A percentile compares a stretch with the other conserved stretches of the same genome.
phyloP scores from a whole-genome alignment of 2,113 vertebrate species.

The Anseranas semipalmata region DNA sequence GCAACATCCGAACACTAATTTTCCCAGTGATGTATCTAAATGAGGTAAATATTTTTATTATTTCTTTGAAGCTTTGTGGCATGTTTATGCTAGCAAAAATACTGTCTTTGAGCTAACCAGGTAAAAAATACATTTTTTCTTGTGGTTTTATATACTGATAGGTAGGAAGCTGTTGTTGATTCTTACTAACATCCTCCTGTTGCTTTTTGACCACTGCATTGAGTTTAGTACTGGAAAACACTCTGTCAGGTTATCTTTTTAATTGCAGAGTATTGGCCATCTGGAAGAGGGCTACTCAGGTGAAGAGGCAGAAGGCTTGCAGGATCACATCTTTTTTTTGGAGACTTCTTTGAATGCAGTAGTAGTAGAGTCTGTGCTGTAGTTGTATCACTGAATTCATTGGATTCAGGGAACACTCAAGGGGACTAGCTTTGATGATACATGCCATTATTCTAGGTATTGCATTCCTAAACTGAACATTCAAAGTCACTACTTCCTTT shows the following conservation, averaged over 20 bases:
- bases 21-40: slow-evolving; percentile 93
- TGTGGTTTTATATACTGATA: not conserved
- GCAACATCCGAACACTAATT: slow-evolving; percentile 81
- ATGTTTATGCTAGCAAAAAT: not conserved
- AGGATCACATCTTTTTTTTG: not conserved
- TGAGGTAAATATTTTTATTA: slow-evolving; percentile 79
- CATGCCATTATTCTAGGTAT: not conserved
- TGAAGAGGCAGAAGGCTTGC: not conserved
- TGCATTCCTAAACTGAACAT: not conserved
- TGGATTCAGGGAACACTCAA: not conserved
- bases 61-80: not conserved
- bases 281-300: not conserved
- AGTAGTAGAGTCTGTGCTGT: not conserved
- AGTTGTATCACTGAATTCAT: not conserved
- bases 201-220: not conserved
- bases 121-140: not conserved
- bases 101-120: not conserved
- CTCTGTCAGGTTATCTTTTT: not conserved
- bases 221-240: not conserved
- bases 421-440: not conserved
- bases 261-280: not conserved
- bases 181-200: not conserved
- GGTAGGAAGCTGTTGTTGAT: not conserved
- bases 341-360: not conserved
- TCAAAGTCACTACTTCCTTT: not conserved